These are phyloP conservation scores for Automeris io DNA, from an alignment of 2,888 invertebrate species.

Conservation along the genomic window DNA sequence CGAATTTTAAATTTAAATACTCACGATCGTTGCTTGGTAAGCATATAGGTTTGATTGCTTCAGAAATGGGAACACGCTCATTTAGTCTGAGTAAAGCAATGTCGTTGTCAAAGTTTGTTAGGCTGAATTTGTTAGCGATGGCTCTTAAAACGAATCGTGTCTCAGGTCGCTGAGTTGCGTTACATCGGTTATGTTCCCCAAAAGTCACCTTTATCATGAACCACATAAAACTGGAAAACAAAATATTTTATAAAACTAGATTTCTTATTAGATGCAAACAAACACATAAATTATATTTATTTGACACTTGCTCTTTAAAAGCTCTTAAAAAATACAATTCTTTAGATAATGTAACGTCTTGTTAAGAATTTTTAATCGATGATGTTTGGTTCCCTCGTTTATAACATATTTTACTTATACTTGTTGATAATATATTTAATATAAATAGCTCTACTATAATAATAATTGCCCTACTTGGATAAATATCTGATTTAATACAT, in stretches of 20 bases:
- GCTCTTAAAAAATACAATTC: not conserved
- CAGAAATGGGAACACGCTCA: slow-evolving; percentile 86
- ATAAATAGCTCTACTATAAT: too few relatives aligned
- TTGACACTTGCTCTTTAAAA: slow-evolving; percentile 6
- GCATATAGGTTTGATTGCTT: slow-evolving; percentile 89
- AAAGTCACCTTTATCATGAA: slow-evolving; percentile 94
- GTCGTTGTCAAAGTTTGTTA: slow-evolving; percentile 92
- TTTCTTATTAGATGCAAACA: slow-evolving; percentile 3
- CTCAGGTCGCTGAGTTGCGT: slow-evolving; percentile 83
- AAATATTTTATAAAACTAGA: slow-evolving; percentile 5
- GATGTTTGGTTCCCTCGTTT: too few relatives aligned
- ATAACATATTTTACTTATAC: too few relatives aligned
- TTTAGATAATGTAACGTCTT: too few relatives aligned
- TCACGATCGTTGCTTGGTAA: slow-evolving; percentile 80
- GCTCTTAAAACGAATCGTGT: slow-evolving; percentile 87
- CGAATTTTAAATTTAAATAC: slow-evolving; percentile 18
- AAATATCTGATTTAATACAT: too few relatives aligned
- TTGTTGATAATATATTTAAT: too few relatives aligned
- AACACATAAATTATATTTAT: slow-evolving; percentile 7
- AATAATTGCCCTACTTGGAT: too few relatives aligned
- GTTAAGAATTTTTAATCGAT: too few relatives aligned
- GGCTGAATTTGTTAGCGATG: slow-evolving; percentile 87
- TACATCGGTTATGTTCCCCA: slow-evolving; percentile 91
- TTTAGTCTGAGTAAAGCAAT: slow-evolving; percentile 89
- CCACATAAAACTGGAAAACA: slow-evolving; percentile 88